Base-by-base conservation (phyloP, 2,888 invertebrate genomes). In the Spodoptera exigua region DNA sequence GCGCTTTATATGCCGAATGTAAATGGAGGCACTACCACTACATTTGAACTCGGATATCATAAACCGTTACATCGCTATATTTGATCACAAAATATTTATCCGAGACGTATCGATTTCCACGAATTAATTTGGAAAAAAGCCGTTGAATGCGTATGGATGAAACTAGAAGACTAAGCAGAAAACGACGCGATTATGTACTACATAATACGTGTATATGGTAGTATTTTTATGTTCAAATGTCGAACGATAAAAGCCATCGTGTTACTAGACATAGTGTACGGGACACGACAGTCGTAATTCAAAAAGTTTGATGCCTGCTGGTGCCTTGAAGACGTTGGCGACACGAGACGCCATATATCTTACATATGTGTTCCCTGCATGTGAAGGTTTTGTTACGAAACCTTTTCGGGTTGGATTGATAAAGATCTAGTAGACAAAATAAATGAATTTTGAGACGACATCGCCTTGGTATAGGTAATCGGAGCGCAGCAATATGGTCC, bases 101-200 rank as follows among this genome's bases (percentile, higher is more conserved):
- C 5, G 27, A 43, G 7, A 0, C 47, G 13, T 37, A 52, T 35
- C 0, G 7, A 37, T 48, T 36, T 14, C 13, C 11, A 36, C 44
- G 12, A 48, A 48, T 4, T 11, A 43, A 12, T 43, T 61, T 40
- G 27, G 49, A 55, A 46, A 65, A 62, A 70, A 60, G 11, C 77
- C 87, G 87, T 86, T 82, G 79, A 81, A 82, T 87, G 85, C 90
- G 91, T 89, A 85, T 86, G 82, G 87, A 87, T 82, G 90, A 79
- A 85, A 83, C 82, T 81, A 74, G 76, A 61, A 82, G 84, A 90
- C 92, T 89, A 90, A 88, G 74, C 82, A 64, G 71, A 80, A 80
- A 74, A 63, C 75, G 77, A 85, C 75, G 41, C 56, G 46, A 76
- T 77, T 80, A 80, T 75, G 39, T 74, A 70, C 61, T 61, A 74